phyloP scores from a whole-genome alignment of 2,113 vertebrate species.

The Rhea americana region DNA sequence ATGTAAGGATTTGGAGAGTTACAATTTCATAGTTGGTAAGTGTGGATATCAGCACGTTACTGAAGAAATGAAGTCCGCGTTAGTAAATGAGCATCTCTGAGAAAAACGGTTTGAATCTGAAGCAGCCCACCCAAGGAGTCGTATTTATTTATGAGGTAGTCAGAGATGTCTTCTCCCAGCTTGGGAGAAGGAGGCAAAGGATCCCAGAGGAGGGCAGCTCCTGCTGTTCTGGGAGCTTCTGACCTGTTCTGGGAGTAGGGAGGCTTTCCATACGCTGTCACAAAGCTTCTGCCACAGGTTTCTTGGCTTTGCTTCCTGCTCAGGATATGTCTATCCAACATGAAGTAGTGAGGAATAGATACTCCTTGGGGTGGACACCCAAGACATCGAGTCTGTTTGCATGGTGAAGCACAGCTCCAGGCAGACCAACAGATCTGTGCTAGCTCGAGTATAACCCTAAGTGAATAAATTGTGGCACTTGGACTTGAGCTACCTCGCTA shows the following conservation, averaged over 20 bases:
- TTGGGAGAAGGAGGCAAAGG: neutral
- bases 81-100: neutral
- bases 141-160: neutral
- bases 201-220: too few relatives aligned
- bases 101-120: neutral
- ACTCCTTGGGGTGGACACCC: rapidly evolving
- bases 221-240: neutral
- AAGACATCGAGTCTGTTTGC: neutral
- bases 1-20: neutral
- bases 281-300: neutral
- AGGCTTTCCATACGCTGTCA: neutral
- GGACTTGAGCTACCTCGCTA: neutral
- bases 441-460: neutral
- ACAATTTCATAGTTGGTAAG: neutral
- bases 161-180: neutral
- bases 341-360: neutral
- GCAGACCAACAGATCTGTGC: neutral
- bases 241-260: neutral
- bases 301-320: neutral
- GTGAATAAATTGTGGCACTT: neutral
- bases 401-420: neutral
- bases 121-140: rapidly evolving
- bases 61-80: neutral
- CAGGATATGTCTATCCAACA: neutral
- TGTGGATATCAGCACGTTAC: neutral